phyloP scores from a whole-genome alignment of 2,113 vertebrate species.

The Sterna hirundo region DNA sequence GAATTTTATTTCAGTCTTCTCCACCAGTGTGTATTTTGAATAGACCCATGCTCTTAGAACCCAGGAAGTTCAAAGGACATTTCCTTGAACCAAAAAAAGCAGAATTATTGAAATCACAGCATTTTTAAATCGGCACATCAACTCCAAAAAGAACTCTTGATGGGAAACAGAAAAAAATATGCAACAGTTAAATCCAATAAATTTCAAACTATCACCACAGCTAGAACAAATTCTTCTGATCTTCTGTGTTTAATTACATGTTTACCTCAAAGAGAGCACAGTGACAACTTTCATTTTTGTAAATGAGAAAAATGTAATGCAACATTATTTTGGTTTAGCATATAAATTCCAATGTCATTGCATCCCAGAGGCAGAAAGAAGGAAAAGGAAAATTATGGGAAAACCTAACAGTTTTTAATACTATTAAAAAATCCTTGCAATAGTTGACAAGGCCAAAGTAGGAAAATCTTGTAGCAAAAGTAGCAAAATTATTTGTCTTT shows the following conservation, averaged over 20 bases:
- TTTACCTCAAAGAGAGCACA: neutral
- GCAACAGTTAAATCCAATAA: neutral
- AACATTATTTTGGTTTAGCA: neutral
- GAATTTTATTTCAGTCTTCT: neutral
- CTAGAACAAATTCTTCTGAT: constrained; percentile 2
- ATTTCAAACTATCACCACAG: neutral
- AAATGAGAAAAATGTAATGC: neutral
- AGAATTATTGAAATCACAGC: rapidly evolving
- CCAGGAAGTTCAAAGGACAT: neutral
- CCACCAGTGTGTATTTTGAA: neutral
- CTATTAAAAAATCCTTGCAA: neutral
- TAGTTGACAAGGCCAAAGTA: neutral
- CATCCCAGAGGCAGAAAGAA: neutral
- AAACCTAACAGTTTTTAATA: neutral
- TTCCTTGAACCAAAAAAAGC: neutral
- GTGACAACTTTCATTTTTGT: neutral
- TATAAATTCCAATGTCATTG: neutral
- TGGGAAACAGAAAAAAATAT: rapidly evolving
- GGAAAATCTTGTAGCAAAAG: neutral
- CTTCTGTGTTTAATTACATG: neutral
- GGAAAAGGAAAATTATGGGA: neutral
- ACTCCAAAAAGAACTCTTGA: neutral
- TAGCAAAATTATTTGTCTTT: neutral
- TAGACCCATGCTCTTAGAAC: neutral
- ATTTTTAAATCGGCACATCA: neutral